A percentile compares a stretch with the other conserved stretches of the same genome.
Conservation (phyloP, 2,113 vertebrate genomes). For the Neomonachus schauinslandi region DNA sequence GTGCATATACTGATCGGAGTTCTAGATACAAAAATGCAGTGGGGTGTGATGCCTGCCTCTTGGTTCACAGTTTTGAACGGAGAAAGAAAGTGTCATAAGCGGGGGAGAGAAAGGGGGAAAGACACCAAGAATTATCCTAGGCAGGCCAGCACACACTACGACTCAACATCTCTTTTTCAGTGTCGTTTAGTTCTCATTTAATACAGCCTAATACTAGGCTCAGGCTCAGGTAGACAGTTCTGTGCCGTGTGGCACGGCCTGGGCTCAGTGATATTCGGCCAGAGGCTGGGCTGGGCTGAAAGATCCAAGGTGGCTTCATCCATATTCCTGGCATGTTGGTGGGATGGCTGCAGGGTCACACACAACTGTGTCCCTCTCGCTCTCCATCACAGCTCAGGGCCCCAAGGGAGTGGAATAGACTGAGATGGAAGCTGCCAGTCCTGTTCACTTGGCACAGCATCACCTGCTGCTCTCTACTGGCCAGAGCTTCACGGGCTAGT, state of each 20-base stretch:
- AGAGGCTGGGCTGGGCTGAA: not conserved
- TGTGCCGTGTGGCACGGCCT: not conserved
- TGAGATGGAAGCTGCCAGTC: not conserved
- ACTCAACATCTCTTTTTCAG: not conserved
- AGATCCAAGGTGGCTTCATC: not conserved
- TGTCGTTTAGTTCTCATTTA: not conserved
- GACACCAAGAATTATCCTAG: not conserved
- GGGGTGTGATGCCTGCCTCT: not conserved
- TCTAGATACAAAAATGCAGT: not conserved
- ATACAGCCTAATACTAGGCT: not conserved
- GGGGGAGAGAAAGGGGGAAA: not conserved
- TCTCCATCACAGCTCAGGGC: not conserved
- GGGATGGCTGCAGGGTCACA: not conserved
- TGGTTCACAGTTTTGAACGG: slow-evolving; percentile 9
- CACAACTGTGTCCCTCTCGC: not conserved
- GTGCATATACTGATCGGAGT: not conserved
- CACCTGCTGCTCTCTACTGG: not conserved
- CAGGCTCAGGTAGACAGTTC: not conserved
- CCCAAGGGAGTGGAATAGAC: not conserved
- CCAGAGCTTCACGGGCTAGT: not conserved
- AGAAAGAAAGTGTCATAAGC: not conserved
- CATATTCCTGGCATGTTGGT: not conserved
- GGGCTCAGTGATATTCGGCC: not conserved
- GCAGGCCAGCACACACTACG: not conserved
- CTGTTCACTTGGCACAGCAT: accelerated